Evolutionary conservation across 2,797 vertebrate species (phyloP), one percentile per base, ranked within the genome.

Genomic region (Thunnus albacares): DNA sequence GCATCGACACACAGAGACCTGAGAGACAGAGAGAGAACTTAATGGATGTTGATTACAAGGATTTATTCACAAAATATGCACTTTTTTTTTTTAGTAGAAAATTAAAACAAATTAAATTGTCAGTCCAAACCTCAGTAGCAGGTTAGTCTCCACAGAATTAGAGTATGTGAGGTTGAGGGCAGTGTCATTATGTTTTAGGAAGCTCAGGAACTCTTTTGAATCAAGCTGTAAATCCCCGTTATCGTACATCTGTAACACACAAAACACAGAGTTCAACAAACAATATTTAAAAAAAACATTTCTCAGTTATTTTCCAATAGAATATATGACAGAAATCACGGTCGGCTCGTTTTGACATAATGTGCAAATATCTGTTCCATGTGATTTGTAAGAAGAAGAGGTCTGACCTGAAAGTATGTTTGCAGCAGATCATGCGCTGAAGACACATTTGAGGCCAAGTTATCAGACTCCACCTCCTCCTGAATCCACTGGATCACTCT

Each of bases 1-100:
- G 97, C 97, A 74, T 99, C 97, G 0, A 97, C 95, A 33, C 97
- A 99, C 82, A 99, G 95, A 90, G 96, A 97, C 92, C 97, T 99
- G 64, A 24, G 17, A 7, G 24, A 3, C 45, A 56, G 49, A 30
- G 18, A 71, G 33, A 9, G 13, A 5, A 30, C 1, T 58, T 12
- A 22, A 1, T 6, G 12, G 10, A 55, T 30, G 11, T 3, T 30
- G 10, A 70, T 28, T n/a, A n/a, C 3, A 26, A 24, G 2, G 64
- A 65, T 14, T 15, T 18, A 17, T 22, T 22, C 17, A 11, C 26
- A 24, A 28, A 11, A 24, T 22, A 10, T 38, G 35, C 8, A 38
- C 35, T 6, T 3, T 9, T 38, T 38, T 35, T 38, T 38, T 38
- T 11, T 3, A 38, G 38, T 3, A 38, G 38, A 38, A 11, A 11